Evolutionary conservation across 2,797 vertebrate genomes (phyloP), one percentile per base, ranked within the genome.

Genomic region (Ctenopoma multispine): DNA sequence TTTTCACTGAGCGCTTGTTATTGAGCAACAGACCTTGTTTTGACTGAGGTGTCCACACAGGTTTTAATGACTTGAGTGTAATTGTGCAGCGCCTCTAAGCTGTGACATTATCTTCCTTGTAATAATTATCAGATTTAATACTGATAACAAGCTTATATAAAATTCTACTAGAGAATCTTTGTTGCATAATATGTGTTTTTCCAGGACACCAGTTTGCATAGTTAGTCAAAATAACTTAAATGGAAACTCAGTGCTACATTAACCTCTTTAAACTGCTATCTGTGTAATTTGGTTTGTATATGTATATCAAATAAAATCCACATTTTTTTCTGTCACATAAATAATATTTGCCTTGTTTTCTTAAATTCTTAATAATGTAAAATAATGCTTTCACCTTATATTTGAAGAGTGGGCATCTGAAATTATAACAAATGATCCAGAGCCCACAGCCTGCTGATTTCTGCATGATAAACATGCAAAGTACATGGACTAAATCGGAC

Each of bases 1-100:
- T 72, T 77, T 57, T 20, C 23, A 47, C 47, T 59, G 13, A 15
- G 14, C 3, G 15, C 10, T 27, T 73, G n/a, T 54, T 73, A 68
- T 84, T 87, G 82, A 41, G 78, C 79, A 89, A 78, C 11, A 74
- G 23, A 43, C 47, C 27, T 77, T 81, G 59, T 87, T 89, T 79
- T 81, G 21, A 43, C 46, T 7, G 31, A 54, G 48, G 58, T 2
- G 10, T 63, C 27, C 57, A 11, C 63, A 64, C 60, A 77, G 63
- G 67, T 76, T 86, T 72, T 63, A 64, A 70, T 77, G 62, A 55
- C 51, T 55, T 70, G 17, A 65, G 48, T 73, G 50, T 69, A 47
- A 83, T 77, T 76, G 62, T 71, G 27, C 23, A 15, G 43, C 38
- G 17, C 36, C 23, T 72, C 66, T 84, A 64, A 36, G 54, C 67